Base-by-base conservation (phyloP, 2,888 invertebrate species). In the Entomobrya multifasciata region DNA sequence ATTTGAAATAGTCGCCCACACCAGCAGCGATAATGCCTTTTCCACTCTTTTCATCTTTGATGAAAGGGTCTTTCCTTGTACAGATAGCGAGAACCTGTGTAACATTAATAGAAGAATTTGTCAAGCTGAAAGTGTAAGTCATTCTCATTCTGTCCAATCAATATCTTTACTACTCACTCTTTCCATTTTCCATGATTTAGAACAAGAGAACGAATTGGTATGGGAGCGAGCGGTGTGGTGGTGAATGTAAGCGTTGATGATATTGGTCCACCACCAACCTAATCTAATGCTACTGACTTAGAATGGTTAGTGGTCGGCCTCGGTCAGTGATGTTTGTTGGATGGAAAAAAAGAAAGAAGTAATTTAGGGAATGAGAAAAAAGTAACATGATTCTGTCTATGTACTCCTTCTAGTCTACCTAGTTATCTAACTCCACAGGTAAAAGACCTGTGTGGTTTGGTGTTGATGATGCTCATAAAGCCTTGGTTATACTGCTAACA, bases 81-180 rank as follows among this genome's bases (percentile, higher is more conserved):
- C 52, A 49, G 8, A 13, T 15, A 1, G 13, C 6, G 52, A 52
- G 79, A 41, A 60, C 44, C 22, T 74, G 55, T 30, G 55, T n/a
- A 52, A 65, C 41, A 41, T 65, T 41, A 20, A 41, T 49, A 17
- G 17, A 41, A 11, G 84, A 84, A 84, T 84, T 77, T 84, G 84
- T 84, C 84, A 77, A 72, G 49, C 55, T 74, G 27, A 17, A 52
- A 49, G 52, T 74, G 17, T 27, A 60, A 85, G 85, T 60, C 60
- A 65, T 78, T 80, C 86, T 80, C 80, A 55, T 80, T 78, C 62
- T 80, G 20, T 52, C 65, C 78, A 86, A 86, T 86, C 79, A 86
- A 79, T 86, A 80, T 55, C 55, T 4, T 30, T 4, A 8, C n/a
- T 49, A 20, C 36, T 76, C 20, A 36, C 27, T 5, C 55, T 76